A percentile compares a stretch with the other conserved stretches of the same genome.
Evolutionary conservation across 2,888 invertebrate genomes (phyloP).

Genomic region (Lepidochitona cinerea): DNA sequence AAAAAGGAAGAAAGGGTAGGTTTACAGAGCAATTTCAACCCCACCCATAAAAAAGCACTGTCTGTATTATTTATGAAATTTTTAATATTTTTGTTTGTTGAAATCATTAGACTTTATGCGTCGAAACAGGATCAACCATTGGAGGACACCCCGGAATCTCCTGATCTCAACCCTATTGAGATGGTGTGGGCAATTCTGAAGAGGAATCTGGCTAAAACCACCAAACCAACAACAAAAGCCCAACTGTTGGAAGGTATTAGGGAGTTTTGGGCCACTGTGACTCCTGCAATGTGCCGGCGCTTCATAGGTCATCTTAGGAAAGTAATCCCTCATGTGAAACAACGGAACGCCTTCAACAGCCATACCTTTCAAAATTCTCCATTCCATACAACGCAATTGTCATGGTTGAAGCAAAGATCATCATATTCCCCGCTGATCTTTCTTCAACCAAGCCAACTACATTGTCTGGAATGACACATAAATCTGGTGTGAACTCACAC

Average conservation of each 20-base stretch:
- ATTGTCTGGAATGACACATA: neutral
- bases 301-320: neutral
- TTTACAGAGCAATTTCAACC: too few relatives aligned
- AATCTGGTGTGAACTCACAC: neutral
- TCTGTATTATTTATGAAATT: too few relatives aligned
- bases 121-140: neutral
- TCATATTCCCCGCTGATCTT: neutral
- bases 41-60: too few relatives aligned
- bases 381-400: neutral
- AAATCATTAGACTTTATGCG: neutral
- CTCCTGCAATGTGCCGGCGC: neutral
- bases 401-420: neutral
- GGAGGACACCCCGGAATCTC: neutral
- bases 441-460: neutral
- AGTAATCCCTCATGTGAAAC: neutral
- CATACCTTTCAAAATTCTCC: too few relatives aligned
- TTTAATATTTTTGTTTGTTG: too few relatives aligned
- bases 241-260: neutral
- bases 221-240: neutral
- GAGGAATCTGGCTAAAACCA: neutral
- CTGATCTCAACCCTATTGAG: neutral
- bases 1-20: too few relatives aligned
- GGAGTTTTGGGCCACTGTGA: neutral
- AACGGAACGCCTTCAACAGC: too few relatives aligned
- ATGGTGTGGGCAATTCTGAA: neutral